These are phyloP conservation scores for Abscondita cerata DNA, from an alignment of 2,888 invertebrate species.

Conservation along the genomic window DNA sequence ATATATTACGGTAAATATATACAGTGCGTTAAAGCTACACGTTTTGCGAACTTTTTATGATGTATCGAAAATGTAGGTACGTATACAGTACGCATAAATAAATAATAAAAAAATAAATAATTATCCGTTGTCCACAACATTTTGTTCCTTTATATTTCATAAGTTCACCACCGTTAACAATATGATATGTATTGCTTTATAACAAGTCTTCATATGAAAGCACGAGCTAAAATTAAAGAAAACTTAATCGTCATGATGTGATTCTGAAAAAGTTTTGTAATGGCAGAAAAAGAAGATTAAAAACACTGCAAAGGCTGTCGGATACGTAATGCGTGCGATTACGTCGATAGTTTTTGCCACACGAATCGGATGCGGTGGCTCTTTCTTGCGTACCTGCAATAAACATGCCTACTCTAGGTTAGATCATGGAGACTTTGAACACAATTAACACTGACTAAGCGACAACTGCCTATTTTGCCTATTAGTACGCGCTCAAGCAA, in stretches of 20 bases:
- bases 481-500: slow-evolving; percentile 14
- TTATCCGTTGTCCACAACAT: slow-evolving; percentile 27
- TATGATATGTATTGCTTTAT: slow-evolving; percentile 32
- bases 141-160: slow-evolving; percentile 31
- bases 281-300: slow-evolving; percentile 95
- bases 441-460: slow-evolving; percentile 26
- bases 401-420: slow-evolving; percentile 71
- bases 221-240: slow-evolving; percentile 15
- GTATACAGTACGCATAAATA: slow-evolving; percentile 28
- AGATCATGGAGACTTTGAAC: slow-evolving; percentile 41
- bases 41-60: slow-evolving; percentile 55
- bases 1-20: slow-evolving; percentile 45
- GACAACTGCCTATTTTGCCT: slow-evolving; percentile 19
- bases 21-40: slow-evolving; percentile 58
- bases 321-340: slow-evolving; percentile 92
- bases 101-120: slow-evolving; percentile 14
- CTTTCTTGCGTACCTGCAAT: slow-evolving; percentile 89
- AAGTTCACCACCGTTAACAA: slow-evolving; percentile 32
- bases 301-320: slow-evolving; percentile 91
- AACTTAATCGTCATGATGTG: slow-evolving; percentile 44
- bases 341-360: slow-evolving; percentile 95
- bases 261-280: slow-evolving; percentile 85
- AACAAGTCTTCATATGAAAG: slow-evolving; percentile 23
- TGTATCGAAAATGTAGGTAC: slow-evolving; percentile 28
- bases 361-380: slow-evolving; percentile 90